Evolutionary conservation across 2,113 vertebrate species (phyloP).

Genomic region (Ginglymostoma cirratum): DNA sequence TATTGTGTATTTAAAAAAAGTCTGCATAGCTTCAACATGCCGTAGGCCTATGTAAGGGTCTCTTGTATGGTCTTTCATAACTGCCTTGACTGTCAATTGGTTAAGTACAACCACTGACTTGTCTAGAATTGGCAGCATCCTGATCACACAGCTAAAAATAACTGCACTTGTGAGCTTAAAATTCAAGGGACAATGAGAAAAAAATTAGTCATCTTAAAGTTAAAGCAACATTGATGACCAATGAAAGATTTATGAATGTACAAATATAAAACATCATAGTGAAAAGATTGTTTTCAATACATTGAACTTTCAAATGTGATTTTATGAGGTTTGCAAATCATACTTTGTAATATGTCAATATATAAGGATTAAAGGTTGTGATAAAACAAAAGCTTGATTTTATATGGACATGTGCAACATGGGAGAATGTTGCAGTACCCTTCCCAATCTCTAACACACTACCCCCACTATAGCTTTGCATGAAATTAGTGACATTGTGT

Average conservation of each 20-base stretch:
- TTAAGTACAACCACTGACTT: not conserved
- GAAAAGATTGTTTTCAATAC: not conserved
- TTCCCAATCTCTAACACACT: not conserved
- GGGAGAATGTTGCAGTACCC: not conserved
- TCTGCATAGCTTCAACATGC: constrained; percentile 2
- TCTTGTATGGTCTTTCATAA: constrained; percentile 26
- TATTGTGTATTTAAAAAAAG: not conserved
- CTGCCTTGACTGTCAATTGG: not conserved
- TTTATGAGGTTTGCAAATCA: not conserved
- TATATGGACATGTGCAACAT: not conserved
- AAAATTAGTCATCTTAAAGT: not conserved
- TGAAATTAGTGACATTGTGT: not conserved
- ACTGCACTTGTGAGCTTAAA: constrained; percentile 16
- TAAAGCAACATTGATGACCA: not conserved
- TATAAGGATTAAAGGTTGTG: not conserved
- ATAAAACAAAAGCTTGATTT: not conserved
- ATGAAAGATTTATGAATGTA: not conserved
- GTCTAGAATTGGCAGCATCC: constrained; percentile 29
- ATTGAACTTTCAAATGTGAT: not conserved
- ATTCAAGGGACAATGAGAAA: not conserved
- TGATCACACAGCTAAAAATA: constrained; percentile 34
- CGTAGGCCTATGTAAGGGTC: not conserved
- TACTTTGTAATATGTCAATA: not conserved
- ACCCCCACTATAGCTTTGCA: not conserved
- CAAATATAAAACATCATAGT: not conserved